Percentiles rank a stretch among this genome's conserved stretches.
phyloP scores from a whole-genome alignment of 2,113 vertebrate genomes.

The Sturnira hondurensis region DNA sequence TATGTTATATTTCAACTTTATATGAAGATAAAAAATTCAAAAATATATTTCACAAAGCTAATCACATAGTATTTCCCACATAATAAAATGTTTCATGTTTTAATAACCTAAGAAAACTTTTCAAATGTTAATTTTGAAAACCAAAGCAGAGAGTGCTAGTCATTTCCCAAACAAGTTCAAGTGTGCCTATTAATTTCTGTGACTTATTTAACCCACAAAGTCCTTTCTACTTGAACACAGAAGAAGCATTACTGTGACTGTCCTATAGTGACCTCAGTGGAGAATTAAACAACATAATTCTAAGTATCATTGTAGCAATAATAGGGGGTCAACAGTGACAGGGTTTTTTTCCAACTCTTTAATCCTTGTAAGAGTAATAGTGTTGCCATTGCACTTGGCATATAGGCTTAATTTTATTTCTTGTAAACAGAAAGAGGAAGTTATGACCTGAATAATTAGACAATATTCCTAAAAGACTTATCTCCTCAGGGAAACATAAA shows the following conservation, averaged over 20 bases:
- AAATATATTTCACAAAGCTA: not conserved
- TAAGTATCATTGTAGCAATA: not conserved
- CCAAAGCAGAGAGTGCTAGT: not conserved
- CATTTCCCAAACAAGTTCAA: not conserved
- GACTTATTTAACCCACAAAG: not conserved
- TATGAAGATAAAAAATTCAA: not conserved
- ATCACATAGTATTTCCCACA: not conserved
- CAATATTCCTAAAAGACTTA: not conserved
- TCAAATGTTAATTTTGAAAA: not conserved
- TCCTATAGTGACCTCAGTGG: not conserved
- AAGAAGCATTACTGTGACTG: not conserved
- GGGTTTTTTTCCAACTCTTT: not conserved
- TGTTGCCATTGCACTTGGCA: not conserved
- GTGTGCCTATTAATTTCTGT: not conserved
- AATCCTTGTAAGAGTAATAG: not conserved
- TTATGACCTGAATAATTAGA: conserved; percentile 41
- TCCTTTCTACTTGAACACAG: not conserved
- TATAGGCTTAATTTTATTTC: conserved; percentile 24
- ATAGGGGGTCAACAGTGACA: not conserved
- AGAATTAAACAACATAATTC: not conserved
- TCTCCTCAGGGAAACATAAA: not conserved
- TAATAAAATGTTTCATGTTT: not conserved
- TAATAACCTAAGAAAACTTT: not conserved
- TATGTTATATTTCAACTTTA: not conserved
- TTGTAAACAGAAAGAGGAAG: not conserved